phyloP scores from a whole-genome alignment of 2,888 invertebrate species.

The Watsonalla cultraria region DNA sequence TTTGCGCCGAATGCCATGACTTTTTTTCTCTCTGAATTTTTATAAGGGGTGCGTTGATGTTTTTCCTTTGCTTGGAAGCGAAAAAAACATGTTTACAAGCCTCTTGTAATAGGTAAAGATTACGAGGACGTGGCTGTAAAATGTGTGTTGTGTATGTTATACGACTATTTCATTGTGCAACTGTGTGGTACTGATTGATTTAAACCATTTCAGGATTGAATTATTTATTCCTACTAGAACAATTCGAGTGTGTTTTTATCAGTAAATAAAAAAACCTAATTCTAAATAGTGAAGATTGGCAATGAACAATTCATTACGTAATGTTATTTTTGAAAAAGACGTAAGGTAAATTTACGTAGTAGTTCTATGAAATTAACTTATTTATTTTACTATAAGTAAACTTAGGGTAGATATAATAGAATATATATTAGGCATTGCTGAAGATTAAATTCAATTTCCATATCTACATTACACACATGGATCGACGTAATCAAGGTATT shows the following conservation, averaged over 20 bases:
- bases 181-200: constrained; percentile 41
- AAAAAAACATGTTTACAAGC: constrained; percentile 72
- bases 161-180: constrained; percentile 7
- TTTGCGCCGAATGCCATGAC: constrained; percentile 68
- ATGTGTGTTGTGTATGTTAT: constrained; percentile 54
- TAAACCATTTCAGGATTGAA: constrained; percentile 6
- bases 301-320: no score
- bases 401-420: no score
- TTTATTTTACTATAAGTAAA: no score
- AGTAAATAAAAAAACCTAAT: no score
- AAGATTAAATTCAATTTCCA: no score
- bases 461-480: background rate
- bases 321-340: no score
- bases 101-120: constrained; percentile 39
- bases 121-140: constrained; percentile 48
- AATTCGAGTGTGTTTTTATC: no score
- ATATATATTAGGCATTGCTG: no score
- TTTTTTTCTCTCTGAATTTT: constrained; percentile 48
- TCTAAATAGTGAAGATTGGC: no score
- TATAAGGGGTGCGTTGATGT: constrained; percentile 44
- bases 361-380: no score
- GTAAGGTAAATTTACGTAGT: no score
- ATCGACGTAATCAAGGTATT: background rate
- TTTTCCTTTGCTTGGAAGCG: constrained; percentile 48
- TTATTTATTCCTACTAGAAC: no score